Percentiles rank a stretch among this genome's conserved stretches.
phyloP scores from a whole-genome alignment of 1,140 invertebrate species.

The Drosophila novamexicana region DNA sequence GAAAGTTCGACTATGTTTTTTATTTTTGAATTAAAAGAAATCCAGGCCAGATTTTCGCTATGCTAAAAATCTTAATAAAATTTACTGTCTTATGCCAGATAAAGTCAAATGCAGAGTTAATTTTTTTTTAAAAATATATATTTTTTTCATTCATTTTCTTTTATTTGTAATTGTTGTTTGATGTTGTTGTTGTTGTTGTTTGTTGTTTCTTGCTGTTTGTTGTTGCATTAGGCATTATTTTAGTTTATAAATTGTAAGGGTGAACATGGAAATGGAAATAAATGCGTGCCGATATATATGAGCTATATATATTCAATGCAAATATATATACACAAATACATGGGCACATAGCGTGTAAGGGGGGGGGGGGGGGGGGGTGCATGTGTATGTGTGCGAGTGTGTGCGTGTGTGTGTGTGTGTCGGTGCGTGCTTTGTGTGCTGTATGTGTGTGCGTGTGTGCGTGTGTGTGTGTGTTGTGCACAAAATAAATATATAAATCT shows the following conservation, averaged over 20 bases:
- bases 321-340: conserved; percentile 39
- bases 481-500: conserved; percentile 8
- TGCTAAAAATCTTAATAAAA: too few species aligned
- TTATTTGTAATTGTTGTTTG: conserved; percentile 38
- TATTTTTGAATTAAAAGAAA: too few species aligned
- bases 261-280: conserved; percentile 20
- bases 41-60: too few species aligned
- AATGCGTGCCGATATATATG: conserved; percentile 20
- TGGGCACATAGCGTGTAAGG: not conserved
- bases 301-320: conserved; percentile 30
- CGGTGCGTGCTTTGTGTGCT: not conserved
- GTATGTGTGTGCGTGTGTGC: conserved; percentile 9
- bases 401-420: conserved; percentile 1
- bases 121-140: conserved; percentile 15
- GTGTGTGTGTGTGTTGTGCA: conserved; percentile 10
- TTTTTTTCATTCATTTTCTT: conserved; percentile 28
- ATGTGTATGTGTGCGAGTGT: conserved; percentile 11
- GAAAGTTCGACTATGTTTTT: too few species aligned
- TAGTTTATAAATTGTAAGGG: conserved; percentile 39
- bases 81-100: too few species aligned
- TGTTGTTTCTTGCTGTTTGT: conserved; percentile 14
- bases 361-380: not conserved
- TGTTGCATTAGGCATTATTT: conserved; percentile 29
- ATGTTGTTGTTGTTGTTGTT: conserved; percentile 18
- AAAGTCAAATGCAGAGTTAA: not conserved